Evolutionary conservation across 2,888 invertebrate genomes (phyloP), one percentile per base, ranked within the genome.

Genomic region (Aphidius colemani): DNA sequence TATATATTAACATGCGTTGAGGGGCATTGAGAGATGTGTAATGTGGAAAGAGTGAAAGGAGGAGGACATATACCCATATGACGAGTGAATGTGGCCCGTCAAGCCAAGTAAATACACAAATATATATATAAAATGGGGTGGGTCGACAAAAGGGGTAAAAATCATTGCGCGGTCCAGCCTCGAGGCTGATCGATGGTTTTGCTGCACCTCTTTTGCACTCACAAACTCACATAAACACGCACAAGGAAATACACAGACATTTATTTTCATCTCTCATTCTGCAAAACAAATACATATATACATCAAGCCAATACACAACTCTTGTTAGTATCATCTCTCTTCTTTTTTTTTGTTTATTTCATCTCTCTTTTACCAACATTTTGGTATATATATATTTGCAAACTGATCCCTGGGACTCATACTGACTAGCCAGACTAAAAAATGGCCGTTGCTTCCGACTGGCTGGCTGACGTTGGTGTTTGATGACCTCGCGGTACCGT

Each of bases 101-200:
- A 64, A 64, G 66, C 50, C 11, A 59, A 30, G 41, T 57, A 40
- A 59, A 43, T n/a, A 60, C 44, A 55, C 11, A 40, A 41, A 66
- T 62, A 69, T 70, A 73, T 40, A 40, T 9, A 30, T 18, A 9
- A 6, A 53, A 43, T 18, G 55, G 74, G 72, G 75, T 71, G 78
- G 80, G 74, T 11, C 11, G 46, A 79, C 77, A 79, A 79, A 30
- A 80, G 79, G 79, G 80, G 80, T 80, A 81, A 82, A 82, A 82
- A 82, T 82, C 82, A 82, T 82, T 82, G 82, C 82, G 78, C 80
- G 81, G 82, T 81, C 81, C 81, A 80, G 82, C 79, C 81, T 81
- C 76, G 80, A 81, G 82, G 80, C 82, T 72, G 72, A 72, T 72
- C 72, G 72, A 72, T 72, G 72, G 68, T 69, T 30, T 30, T 30